Evolutionary conservation across 37 sponge, comb jelly and placozoan genomes (phyloP), one percentile per base, ranked within the genome.

Genomic region (Halisarca cf. caerulea): DNA sequence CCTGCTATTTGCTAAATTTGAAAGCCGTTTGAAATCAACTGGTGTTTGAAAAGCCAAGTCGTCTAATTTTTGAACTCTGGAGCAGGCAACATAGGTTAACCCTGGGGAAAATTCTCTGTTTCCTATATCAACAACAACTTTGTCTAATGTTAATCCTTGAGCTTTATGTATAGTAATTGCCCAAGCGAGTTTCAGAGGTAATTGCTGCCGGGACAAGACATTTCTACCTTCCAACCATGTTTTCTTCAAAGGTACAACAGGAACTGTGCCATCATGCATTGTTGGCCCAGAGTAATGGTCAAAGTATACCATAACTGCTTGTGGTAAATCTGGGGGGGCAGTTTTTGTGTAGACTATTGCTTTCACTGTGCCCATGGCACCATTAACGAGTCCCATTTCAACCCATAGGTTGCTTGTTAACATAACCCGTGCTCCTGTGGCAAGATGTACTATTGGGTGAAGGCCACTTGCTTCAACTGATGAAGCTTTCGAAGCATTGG

Each of bases 391-490:
- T 27, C 88, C 88, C 1, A 24, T 69, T 24, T 82, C 64, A 34
- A 72, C 42, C 83, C 88, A 88, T 3, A 88, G 64, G 60, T 88
- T 88, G 24, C 18, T 30, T 8, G 61, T 83, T 14, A 88, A 79
- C 79, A 88, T 88, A 4, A 88, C 79, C 30, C 88, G 60, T 1
- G 88, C 88, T 25, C 28, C 25, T 14, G 36, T 32, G 18, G 79
- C 55, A 4, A 88, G 35, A 25, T 43, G 5, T 20, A 88, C n/a
- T 11, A 74, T 54, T 38, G 90, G 36, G 7, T 85, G 73, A 30
- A 90, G 83, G 35, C 90, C 90, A 42, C 83, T 38, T 27, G 83
- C 86, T 80, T 90, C 86, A 73, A 86, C 90, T 39, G 79, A 4
- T 61, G 86, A 81, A 30, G 86, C 86, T 30, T 86, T 90, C 27